Base-by-base conservation (phyloP, 2,797 vertebrate species). In the Thripadectes ignobilis region DNA sequence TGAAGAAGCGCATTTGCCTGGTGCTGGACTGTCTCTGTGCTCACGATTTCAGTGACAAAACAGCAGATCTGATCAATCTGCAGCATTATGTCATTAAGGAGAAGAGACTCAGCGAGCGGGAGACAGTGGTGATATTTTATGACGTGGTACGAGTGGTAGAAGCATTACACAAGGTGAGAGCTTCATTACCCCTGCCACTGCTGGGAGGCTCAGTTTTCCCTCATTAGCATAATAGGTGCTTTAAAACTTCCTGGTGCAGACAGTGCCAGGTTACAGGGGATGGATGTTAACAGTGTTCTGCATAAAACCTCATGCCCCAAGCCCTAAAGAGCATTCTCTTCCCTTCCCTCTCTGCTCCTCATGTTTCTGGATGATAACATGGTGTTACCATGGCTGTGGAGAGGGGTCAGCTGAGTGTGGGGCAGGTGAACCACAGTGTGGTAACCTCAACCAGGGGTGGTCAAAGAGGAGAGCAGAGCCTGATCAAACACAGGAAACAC, bases 31-130 rank as follows among this genome's bases (percentile, higher is more conserved):
- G 99, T 96, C 98, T 99, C 77, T 99, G 99, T 66, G 99, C 99
- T 32, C 99, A 99, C 0, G 99, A 99, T 97, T 99, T 99, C 97
- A 99, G 99, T 6, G 99, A 99, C 98, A 99, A 99, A 97, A 99
- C 99, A 0, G 99, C 99, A 3, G 99, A 99, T 97, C 98, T 99
- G 92, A 99, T 99, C 96, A 99, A 99, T 97, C 98, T 99, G 83
- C 99, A 99, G 98, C 99, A 99, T 98, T 99, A 99, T 4, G 99
- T 99, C 96, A 99, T 99, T 96, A 99, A 99, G 94, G 99, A 99
- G 98, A 99, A 99, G 96, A 96, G 99, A 16, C 98, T 99, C 32
- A 99, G 99, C 0, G 99, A 99, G 96, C 98, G 99, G 3, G 99
- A 99, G 97, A 99, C 99, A 0, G 99, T 99, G 4, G 99, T 99